Conservation (phyloP, 2,113 vertebrate genomes). For the Engraulis encrasicolus region DNA sequence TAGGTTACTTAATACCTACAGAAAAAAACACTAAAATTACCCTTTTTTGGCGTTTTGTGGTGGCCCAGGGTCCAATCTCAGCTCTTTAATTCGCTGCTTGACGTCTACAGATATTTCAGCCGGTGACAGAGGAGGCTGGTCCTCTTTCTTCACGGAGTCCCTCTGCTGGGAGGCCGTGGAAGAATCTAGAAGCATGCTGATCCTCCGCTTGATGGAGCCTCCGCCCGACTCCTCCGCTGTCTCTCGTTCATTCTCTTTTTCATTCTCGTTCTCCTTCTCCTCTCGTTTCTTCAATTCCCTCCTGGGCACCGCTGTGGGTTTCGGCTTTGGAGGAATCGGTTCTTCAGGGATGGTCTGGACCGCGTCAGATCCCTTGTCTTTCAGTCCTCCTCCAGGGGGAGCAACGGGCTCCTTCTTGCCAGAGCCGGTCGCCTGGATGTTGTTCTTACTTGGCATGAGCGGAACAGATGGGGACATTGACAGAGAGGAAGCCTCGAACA, state of each 20-base stretch:
- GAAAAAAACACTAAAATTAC: not conserved
- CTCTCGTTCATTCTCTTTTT: constrained; percentile 27
- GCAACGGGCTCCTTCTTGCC: not conserved
- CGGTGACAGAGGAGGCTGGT: constrained; percentile 45
- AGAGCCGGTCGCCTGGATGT: not conserved
- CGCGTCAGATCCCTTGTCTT: constrained; percentile 1
- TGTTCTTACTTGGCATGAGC: constrained; percentile 5
- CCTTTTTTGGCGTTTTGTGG: not conserved
- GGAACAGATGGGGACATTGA: constrained; percentile 11
- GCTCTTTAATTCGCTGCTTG: constrained; percentile 68
- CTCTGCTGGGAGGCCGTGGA: constrained; percentile 41
- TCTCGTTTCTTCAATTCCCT: constrained; percentile 31
- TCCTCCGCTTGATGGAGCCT: constrained; percentile 68
- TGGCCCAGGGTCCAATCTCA: constrained; percentile 43
- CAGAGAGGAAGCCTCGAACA: constrained; percentile 58
- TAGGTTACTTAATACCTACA: not conserved
- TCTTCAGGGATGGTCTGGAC: not conserved
- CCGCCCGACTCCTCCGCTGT: constrained; percentile 39
- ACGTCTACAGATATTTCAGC: constrained; percentile 52
- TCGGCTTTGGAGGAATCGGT: constrained; percentile 17
- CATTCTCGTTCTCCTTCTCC: constrained; percentile 1
- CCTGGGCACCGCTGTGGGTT: not conserved
- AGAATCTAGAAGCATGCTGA: constrained; percentile 69
- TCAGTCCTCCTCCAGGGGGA: not conserved
- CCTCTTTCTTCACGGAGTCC: constrained; percentile 56